A percentile compares a stretch with the other conserved stretches of the same genome.
Conservation (phyloP, 2,113 vertebrate genomes). For the Zosterops pallidus region DNA sequence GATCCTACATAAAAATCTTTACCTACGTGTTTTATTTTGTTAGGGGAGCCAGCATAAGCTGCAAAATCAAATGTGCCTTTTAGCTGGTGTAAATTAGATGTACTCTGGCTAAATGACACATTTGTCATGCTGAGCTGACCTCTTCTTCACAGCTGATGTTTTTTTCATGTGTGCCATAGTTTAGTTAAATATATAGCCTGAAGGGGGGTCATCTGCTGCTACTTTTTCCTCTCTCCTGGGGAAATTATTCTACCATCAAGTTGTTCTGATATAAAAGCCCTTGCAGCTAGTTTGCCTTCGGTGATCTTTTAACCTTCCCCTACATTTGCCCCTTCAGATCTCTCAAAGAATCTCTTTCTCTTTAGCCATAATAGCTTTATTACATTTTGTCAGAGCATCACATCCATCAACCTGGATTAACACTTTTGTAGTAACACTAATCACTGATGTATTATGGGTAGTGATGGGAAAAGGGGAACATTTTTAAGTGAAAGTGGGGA, state of each 20-base stretch:
- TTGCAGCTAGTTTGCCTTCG: not conserved
- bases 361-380: not conserved
- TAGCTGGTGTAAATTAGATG: slow-evolving; percentile 20
- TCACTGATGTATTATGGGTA: not conserved
- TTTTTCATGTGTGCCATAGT: not conserved
- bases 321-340: not conserved
- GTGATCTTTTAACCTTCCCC: not conserved
- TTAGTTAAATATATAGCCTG: slow-evolving; percentile 26
- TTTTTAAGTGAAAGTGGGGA: not conserved
- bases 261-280: not conserved
- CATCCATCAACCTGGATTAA: not conserved
- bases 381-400: not conserved
- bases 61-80: slow-evolving; percentile 13
- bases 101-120: slow-evolving; percentile 21
- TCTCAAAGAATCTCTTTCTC: not conserved
- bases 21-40: not conserved
- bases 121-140: slow-evolving; percentile 23
- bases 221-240: not conserved
- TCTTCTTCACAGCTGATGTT: slow-evolving; percentile 28
- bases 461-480: not conserved
- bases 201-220: not conserved
- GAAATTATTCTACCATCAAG: slow-evolving; percentile 30
- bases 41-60: not conserved
- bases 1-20: slow-evolving; percentile 2
- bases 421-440: not conserved